Evolutionary conservation across 2,797 vertebrate species (phyloP), one percentile per base, ranked within the genome.

Genomic region (Characodon lateralis): DNA sequence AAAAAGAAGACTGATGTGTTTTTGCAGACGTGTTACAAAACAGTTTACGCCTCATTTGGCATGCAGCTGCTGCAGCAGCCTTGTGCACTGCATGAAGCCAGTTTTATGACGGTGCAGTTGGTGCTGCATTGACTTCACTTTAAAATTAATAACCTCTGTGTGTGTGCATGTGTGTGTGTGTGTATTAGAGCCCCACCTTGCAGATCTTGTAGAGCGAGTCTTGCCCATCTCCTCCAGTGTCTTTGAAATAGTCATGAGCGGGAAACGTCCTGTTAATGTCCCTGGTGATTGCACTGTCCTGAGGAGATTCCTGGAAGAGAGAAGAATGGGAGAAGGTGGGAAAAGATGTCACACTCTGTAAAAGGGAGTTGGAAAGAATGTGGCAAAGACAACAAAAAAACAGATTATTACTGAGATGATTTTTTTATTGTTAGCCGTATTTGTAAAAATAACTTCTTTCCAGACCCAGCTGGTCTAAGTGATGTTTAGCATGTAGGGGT

Each of bases 181-280:
- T 50, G 70, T 35, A 41, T 61, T 46, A 22, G 35, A 61, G 69
- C 43, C 78, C 55, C 93, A 99, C 98, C 98, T 99, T 99, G 97
- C 98, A 99, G 95, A 99, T 99, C 94, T 99, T 99, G 91, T 99
- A 99, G 68, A 99, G 95, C 0, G 98, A 99, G 91, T 99, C 98
- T 91, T 99, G 98, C 59, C 98, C 98, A 71, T 99, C 98, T 85
- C 98, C 98, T 85, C 98, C 98, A 1, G 98, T 99, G 89, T 99
- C 98, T 93, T 99, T 99, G 89, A 99, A 99, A 93, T 99, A 99
- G 94, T 99, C 98, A 16, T 99, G 98, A 70, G 98, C 98, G 77
- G 98, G 98, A 89, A 99, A 99, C 0, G 98, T 99, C 79, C 98
- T 96, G 90, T 99, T 99, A 92, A 99, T 99, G 94, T 99, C 98